Evolutionary conservation across 2,113 vertebrate species (phyloP).

Genomic region (Leptobrachium leishanense): DNA sequence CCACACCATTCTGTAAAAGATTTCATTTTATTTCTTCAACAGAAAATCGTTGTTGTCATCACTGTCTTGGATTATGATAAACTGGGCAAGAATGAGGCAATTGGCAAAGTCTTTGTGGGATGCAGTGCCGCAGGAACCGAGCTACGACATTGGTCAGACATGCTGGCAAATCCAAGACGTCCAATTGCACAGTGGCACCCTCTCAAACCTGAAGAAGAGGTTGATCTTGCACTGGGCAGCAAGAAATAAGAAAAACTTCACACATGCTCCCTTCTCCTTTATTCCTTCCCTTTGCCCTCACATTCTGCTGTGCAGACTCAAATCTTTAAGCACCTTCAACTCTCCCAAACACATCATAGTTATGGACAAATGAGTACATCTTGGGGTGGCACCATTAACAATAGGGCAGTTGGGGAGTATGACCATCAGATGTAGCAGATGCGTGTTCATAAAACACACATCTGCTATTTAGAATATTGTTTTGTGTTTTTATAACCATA

Average conservation of each 20-base stretch:
- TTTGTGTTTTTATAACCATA: not conserved
- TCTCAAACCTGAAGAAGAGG: slow-evolving; percentile 94
- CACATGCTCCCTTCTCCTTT: slow-evolving; percentile 19
- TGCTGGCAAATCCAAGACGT: slow-evolving; percentile 94
- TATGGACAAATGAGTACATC: slow-evolving; percentile 20
- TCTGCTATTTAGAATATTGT: not conserved
- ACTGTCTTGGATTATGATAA: slow-evolving; percentile 98
- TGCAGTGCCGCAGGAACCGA: slow-evolving; percentile 86
- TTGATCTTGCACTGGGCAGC: slow-evolving; percentile 86
- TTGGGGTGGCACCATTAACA: not conserved
- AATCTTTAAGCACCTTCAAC: slow-evolving; percentile 35
- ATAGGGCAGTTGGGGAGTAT: not conserved
- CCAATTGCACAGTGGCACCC: slow-evolving; percentile 98
- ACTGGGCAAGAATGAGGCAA: slow-evolving; percentile 96
- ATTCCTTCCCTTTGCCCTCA: slow-evolving; percentile 16
- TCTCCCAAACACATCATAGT: slow-evolving; percentile 18
- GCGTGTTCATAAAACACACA: not conserved
- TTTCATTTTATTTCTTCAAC: not conserved
- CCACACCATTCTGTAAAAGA: not conserved
- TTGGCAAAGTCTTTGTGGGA: slow-evolving; percentile 93
- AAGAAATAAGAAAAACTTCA: slow-evolving; percentile 81
- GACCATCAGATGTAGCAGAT: not conserved
- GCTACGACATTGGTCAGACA: slow-evolving; percentile 97
- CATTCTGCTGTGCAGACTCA: slow-evolving; percentile 41
- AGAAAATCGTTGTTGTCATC: slow-evolving; percentile 97